Percentiles rank a stretch among this genome's conserved stretches.
Evolutionary conservation across 2,113 vertebrate genomes (phyloP).

Genomic region (Myotis davidii): DNA sequence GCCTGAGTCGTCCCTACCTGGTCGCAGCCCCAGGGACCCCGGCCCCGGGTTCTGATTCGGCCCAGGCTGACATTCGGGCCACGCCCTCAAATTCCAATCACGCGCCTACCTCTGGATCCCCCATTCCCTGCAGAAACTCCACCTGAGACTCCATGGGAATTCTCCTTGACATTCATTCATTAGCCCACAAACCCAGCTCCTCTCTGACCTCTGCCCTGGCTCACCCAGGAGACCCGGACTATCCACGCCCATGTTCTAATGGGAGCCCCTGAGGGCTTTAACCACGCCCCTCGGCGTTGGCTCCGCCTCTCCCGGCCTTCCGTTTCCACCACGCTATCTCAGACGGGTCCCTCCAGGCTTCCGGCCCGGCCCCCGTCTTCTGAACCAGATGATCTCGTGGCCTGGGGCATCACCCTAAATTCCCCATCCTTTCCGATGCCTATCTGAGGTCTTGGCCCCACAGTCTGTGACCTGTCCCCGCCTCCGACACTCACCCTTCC

Average conservation of each 20-base stretch:
- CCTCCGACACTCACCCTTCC: constrained; percentile 77
- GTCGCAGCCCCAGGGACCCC: background rate
- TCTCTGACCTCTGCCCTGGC: background rate
- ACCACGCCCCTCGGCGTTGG: background rate
- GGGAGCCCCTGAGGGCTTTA: background rate
- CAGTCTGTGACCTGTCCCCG: background rate
- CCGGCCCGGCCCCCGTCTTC: background rate
- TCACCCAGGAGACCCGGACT: background rate
- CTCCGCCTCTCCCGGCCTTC: background rate
- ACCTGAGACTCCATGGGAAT: background rate
- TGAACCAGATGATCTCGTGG: background rate
- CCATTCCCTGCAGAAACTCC: background rate
- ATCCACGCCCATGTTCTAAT: accelerated
- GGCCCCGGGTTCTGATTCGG: background rate
- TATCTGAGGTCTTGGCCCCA: background rate
- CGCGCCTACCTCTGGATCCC: background rate
- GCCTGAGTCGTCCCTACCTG: background rate
- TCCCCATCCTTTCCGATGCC: background rate
- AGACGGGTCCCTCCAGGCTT: background rate
- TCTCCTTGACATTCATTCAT: background rate
- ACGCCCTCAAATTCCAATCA: background rate
- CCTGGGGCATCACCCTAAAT: background rate
- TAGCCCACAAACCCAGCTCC: background rate
- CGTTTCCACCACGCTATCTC: background rate
- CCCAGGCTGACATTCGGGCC: background rate